Evolutionary conservation across 2,797 vertebrate species (phyloP).

Genomic region (Pseudochaenichthys georgianus): DNA sequence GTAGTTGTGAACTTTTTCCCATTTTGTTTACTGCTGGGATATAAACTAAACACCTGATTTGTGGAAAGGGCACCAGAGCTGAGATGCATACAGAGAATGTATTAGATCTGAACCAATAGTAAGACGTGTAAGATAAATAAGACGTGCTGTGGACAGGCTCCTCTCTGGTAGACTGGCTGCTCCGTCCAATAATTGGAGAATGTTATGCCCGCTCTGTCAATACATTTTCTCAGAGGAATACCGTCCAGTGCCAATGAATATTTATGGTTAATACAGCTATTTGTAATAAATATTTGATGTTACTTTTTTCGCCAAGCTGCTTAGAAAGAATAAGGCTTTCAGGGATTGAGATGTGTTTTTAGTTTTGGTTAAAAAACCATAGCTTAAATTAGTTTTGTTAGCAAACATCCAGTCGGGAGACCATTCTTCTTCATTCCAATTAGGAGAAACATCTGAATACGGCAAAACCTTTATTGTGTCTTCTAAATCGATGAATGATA

Average conservation of each 20-base stretch:
- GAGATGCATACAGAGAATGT: slow-evolving; percentile 37
- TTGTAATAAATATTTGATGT: slow-evolving; percentile 81
- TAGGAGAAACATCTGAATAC: background rate
- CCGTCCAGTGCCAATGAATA: slow-evolving; percentile 74
- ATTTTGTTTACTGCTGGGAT: slow-evolving; percentile 36
- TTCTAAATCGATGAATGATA: background rate
- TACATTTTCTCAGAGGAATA: slow-evolving; percentile 69
- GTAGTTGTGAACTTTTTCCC: slow-evolving; percentile 19
- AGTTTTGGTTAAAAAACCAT: background rate
- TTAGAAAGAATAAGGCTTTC: slow-evolving; percentile 43
- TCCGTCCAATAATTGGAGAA: slow-evolving; percentile 71
- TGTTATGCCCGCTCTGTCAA: slow-evolving; percentile 68
- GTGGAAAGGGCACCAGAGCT: slow-evolving; percentile 33
- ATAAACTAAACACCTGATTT: slow-evolving; percentile 39
- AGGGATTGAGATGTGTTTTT: slow-evolving; percentile 33
- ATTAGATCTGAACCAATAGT: slow-evolving; percentile 29
- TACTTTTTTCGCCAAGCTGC: slow-evolving; percentile 62
- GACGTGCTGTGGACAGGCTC: slow-evolving; percentile 28
- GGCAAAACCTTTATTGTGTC: background rate
- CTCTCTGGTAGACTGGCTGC: slow-evolving; percentile 50
- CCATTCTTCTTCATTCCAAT: background rate
- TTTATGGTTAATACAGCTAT: slow-evolving; percentile 79
- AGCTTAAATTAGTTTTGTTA: background rate
- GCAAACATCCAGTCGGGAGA: slow-evolving; percentile 6
- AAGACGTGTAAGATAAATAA: slow-evolving; percentile 20